Conservation (phyloP, 1,140 invertebrate species). For the Chlorops oryzae region DNA sequence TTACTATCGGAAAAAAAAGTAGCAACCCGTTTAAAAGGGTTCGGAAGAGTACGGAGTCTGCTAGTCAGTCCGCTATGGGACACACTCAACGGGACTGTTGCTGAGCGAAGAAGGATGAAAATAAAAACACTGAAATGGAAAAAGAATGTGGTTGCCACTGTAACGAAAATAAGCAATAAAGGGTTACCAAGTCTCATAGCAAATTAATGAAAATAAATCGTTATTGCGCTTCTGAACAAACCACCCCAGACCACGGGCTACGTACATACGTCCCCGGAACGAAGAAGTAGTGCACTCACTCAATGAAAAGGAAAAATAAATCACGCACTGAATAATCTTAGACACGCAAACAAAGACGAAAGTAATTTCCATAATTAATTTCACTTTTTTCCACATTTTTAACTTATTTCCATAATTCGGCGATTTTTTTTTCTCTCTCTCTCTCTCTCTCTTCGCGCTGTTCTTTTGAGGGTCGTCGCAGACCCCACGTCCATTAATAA, state of each 20-base stretch:
- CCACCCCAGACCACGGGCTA: too few relatives aligned
- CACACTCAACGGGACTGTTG: too few relatives aligned
- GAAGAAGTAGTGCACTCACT: too few relatives aligned
- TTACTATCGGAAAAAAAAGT: too few relatives aligned
- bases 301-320: not conserved
- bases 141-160: not conserved
- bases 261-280: too few relatives aligned
- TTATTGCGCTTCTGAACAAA: too few relatives aligned
- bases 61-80: too few relatives aligned
- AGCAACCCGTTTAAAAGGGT: too few relatives aligned
- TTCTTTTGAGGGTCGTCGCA: not conserved
- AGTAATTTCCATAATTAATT: slow-evolving; percentile 48
- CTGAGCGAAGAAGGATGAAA: not conserved
- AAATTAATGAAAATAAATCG: slow-evolving; percentile 49
- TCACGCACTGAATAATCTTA: not conserved
- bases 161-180: slow-evolving; percentile 1
- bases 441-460: not conserved
- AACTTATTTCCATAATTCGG: slow-evolving; percentile 28
- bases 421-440: slow-evolving; percentile 8
- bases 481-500: slow-evolving; percentile 13
- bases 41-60: too few relatives aligned
- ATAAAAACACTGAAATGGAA: not conserved
- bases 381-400: slow-evolving; percentile 27
- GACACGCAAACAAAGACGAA: slow-evolving; percentile 15
- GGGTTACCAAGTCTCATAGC: slow-evolving; percentile 15